phyloP scores from a whole-genome alignment of 2,113 vertebrate genomes.

The Pholis gunnellus region DNA sequence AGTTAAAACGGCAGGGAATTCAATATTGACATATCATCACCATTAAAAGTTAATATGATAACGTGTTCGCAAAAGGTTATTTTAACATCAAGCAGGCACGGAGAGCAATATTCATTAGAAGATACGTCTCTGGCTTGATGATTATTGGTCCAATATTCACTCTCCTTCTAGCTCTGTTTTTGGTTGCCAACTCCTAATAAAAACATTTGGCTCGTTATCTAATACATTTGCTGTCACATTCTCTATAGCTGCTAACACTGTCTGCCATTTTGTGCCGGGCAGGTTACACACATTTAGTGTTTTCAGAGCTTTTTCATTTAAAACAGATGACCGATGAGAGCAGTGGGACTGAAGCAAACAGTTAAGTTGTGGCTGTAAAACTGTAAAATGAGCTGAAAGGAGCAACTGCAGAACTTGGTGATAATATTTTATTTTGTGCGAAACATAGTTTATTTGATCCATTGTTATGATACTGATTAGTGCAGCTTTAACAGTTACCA shows the following conservation, averaged over 20 bases:
- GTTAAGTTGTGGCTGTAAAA: not conserved
- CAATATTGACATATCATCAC: not conserved
- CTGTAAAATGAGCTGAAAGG: slow-evolving; percentile 4
- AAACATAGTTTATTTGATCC: slow-evolving; percentile 14
- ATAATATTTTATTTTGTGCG: not conserved
- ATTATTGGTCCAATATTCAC: not conserved
- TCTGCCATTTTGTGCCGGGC: not conserved
- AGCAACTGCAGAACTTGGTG: not conserved
- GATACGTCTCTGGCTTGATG: not conserved
- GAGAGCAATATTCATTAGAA: not conserved
- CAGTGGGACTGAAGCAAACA: not conserved
- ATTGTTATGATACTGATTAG: slow-evolving; percentile 9
- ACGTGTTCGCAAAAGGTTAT: not conserved
- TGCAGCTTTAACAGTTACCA: not conserved
- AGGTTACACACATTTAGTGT: not conserved
- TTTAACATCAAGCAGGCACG: not conserved
- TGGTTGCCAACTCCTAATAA: not conserved
- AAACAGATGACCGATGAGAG: not conserved
- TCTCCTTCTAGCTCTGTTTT: not conserved
- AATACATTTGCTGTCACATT: not conserved
- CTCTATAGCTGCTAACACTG: not conserved
- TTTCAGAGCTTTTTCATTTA: not conserved
- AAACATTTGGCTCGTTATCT: not conserved
- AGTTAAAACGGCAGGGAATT: not conserved
- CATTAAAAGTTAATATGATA: not conserved